Conservation (phyloP, 2,797 vertebrate genomes). For the Morelia viridis region DNA sequence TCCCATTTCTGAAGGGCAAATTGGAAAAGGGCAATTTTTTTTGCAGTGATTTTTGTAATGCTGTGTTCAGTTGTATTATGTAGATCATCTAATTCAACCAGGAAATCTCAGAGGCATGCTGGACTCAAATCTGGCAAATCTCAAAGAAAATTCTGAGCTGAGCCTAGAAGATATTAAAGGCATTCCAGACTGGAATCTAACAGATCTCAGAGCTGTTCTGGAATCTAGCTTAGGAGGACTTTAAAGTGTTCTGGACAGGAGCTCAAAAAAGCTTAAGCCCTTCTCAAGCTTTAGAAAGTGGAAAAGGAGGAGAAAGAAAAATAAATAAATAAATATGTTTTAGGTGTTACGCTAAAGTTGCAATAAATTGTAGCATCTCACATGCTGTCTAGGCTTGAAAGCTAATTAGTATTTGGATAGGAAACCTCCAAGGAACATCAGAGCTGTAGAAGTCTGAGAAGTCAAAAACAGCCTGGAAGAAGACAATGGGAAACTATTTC, state of each 20-base stretch:
- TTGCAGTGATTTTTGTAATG: neutral
- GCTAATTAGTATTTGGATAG: too few species aligned
- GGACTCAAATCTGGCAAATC: neutral
- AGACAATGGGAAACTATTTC: too few species aligned
- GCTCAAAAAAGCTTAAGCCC: neutral
- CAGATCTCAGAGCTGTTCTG: neutral
- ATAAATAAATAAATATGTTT: neutral
- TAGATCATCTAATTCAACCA: neutral
- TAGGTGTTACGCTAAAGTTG: neutral
- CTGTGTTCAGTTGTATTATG: neutral
- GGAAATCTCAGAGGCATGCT: neutral
- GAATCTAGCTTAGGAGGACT: neutral
- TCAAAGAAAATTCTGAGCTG: neutral
- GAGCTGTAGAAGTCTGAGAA: too few species aligned
- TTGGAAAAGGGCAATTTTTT: neutral
- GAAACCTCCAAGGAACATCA: too few species aligned
- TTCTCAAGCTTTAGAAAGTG: neutral
- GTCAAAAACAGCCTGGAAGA: too few species aligned
- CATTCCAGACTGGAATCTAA: neutral
- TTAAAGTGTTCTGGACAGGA: neutral
- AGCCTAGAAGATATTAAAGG: neutral
- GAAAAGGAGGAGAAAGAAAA: neutral
- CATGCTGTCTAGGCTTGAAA: too few species aligned
- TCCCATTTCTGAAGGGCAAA: constrained; percentile 8
- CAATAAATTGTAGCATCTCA: too few species aligned